Conservation (phyloP, 2,113 vertebrate genomes). For the Epinephelus fuscoguttatus region DNA sequence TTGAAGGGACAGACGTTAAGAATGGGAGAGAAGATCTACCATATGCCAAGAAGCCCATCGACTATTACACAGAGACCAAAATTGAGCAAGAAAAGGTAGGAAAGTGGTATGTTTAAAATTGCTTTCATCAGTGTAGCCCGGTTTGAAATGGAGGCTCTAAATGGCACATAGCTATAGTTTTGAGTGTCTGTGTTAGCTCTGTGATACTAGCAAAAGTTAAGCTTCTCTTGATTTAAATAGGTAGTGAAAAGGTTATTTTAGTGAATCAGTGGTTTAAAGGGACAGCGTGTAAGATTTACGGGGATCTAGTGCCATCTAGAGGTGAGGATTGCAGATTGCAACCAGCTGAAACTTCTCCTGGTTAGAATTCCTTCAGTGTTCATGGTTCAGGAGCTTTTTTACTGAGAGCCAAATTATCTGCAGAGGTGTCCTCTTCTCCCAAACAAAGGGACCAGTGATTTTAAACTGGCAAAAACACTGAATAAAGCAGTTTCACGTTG, state of each 20-base stretch:
- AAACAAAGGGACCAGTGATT: too few relatives aligned
- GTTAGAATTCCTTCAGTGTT: too few relatives aligned
- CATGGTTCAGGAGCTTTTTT: too few relatives aligned
- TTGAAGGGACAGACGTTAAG: slow-evolving; percentile 94
- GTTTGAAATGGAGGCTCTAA: background rate
- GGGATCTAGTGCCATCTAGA: too few relatives aligned
- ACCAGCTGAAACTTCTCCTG: too few relatives aligned
- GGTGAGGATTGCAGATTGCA: too few relatives aligned
- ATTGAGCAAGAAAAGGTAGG: slow-evolving; percentile 96
- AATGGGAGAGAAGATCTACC: slow-evolving; percentile 94
- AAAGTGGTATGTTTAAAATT: background rate
- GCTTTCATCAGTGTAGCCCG: background rate
- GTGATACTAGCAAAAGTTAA: background rate
- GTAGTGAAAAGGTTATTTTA: too few relatives aligned
- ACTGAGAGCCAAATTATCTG: too few relatives aligned
- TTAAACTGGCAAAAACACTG: too few relatives aligned
- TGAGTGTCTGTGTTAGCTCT: background rate
- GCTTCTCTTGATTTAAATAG: background rate
- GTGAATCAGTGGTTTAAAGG: background rate
- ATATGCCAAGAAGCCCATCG: slow-evolving; percentile 92
- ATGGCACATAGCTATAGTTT: background rate
- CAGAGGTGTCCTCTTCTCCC: too few relatives aligned
- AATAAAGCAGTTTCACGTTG: too few relatives aligned
- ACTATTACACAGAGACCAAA: slow-evolving; percentile 98
- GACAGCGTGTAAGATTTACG: too few relatives aligned